Evolutionary conservation across 2,888 invertebrate species (phyloP), one percentile per base, ranked within the genome.

Genomic region (Notodonta ziczac): DNA sequence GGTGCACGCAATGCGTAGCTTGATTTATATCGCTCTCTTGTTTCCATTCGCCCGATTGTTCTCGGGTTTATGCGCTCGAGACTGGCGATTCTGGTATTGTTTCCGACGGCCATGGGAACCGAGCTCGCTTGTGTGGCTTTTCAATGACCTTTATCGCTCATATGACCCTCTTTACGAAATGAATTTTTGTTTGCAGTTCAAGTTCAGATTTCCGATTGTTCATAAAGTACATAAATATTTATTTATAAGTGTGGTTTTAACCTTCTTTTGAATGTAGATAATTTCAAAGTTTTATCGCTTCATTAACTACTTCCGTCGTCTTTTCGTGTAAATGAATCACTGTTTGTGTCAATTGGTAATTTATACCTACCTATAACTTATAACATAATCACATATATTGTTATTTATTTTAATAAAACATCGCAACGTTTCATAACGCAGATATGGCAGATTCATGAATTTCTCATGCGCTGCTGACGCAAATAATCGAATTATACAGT

Each of bases 21-120:
- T 92, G 91, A 92, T 93, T 93, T 93, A 91, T 90, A 90, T 89
- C 86, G 89, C 81, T 88, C 89, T 89, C 88, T 87, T 87, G 90
- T 91, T 91, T 89, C 91, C 86, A 89, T 84, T 87, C 83, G 84
- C 82, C 71, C 88, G 85, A 92, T 92, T 92, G 91, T 91, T 91
- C 89, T 88, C 85, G 72, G 83, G 79, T 88, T 90, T 88, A 89
- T 88, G 84, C 83, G 86, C 84, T 81, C 82, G 79, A 81, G 76
- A 80, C 82, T 81, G 82, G 85, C 84, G 80, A 83, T 83, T 87
- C 84, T 84, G 85, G 87, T 88, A 90, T 92, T 91, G 90, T 91
- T 89, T 86, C 80, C 81, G 80, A 86, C 81, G 86, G 83, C 86
- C 85, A 87, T 90, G 89, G 87, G 90, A 91, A 91, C 80, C 64